phyloP scores from a whole-genome alignment of 2,797 vertebrate genomes.

The Pempheris klunzingeri region DNA sequence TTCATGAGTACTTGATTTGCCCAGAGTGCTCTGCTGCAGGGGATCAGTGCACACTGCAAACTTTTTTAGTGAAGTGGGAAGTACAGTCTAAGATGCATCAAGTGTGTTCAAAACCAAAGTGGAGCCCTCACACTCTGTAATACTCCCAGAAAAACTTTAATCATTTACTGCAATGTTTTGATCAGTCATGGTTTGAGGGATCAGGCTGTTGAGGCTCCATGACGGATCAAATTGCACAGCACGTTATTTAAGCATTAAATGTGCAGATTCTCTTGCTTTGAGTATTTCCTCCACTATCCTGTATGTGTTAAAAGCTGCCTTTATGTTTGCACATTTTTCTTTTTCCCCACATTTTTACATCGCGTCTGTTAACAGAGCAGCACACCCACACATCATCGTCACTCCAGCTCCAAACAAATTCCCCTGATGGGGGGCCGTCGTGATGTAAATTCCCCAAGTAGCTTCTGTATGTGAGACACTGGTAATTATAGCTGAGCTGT shows the following conservation, averaged over 20 bases:
- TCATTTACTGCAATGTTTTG: slow-evolving; percentile 10
- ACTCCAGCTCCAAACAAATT: slow-evolving; percentile 20
- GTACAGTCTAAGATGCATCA: background rate
- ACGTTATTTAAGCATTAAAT: background rate
- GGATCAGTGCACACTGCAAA: background rate
- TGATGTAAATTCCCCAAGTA: slow-evolving; percentile 43
- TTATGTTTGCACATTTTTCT: background rate
- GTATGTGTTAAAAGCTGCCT: background rate
- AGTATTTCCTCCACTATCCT: background rate
- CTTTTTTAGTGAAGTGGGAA: too few species aligned
- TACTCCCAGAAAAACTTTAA: background rate
- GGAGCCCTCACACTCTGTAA: background rate
- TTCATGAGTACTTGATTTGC: background rate
- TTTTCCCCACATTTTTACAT: background rate
- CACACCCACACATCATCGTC: slow-evolving; percentile 19
- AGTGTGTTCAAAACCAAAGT: background rate
- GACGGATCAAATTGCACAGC: background rate
- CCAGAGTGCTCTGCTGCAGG: background rate
- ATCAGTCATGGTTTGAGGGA: background rate
- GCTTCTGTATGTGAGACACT: slow-evolving; percentile 40
- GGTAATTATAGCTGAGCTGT: slow-evolving; percentile 47
- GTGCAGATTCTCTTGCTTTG: background rate
- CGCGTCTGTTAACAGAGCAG: slow-evolving; percentile 7
- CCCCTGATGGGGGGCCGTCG: slow-evolving; percentile 10
- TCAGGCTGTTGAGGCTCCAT: slow-evolving; percentile 4